Conservation (phyloP, 1,140 invertebrate species). For the Anastrepha ludens region DNA sequence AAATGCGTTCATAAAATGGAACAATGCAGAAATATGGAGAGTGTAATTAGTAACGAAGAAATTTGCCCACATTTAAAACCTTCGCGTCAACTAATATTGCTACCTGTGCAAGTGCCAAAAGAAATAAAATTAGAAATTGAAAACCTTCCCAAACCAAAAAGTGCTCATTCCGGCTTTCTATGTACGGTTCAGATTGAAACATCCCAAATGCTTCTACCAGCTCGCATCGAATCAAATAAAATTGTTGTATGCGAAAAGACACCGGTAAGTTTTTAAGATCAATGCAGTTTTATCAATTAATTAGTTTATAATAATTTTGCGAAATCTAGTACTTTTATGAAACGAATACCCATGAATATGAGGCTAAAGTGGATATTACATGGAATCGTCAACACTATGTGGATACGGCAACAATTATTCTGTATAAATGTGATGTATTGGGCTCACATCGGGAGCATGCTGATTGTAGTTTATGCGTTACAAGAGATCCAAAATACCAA, state of each 20-base stretch:
- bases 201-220: conserved; percentile 90
- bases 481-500: conserved; percentile 88
- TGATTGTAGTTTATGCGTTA: conserved; percentile 95
- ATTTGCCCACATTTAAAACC: conserved; percentile 89
- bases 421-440: conserved; percentile 96
- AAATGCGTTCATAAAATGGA: conserved; percentile 92
- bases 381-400: conserved; percentile 96
- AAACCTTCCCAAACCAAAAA: conserved; percentile 90
- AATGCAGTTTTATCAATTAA: background rate
- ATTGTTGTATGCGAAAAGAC: conserved; percentile 93
- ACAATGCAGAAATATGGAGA: conserved; percentile 83
- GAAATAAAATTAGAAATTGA: conserved; percentile 92
- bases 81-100: conserved; percentile 80
- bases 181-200: conserved; percentile 94
- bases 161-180: conserved; percentile 90
- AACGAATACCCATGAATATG: conserved; percentile 87
- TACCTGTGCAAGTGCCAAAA: conserved; percentile 91
- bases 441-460: conserved; percentile 93
- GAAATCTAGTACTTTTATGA: conserved; percentile 87
- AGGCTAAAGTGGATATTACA: conserved; percentile 90
- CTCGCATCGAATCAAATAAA: conserved; percentile 86
- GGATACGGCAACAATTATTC: conserved; percentile 89
- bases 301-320: conserved; percentile 41
- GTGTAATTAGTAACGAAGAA: conserved; percentile 88
- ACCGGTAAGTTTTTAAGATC: conserved; percentile 75